These are phyloP conservation scores for Lottia gigantea DNA, from an alignment of 2,888 invertebrate genomes.

Conservation along the genomic window DNA sequence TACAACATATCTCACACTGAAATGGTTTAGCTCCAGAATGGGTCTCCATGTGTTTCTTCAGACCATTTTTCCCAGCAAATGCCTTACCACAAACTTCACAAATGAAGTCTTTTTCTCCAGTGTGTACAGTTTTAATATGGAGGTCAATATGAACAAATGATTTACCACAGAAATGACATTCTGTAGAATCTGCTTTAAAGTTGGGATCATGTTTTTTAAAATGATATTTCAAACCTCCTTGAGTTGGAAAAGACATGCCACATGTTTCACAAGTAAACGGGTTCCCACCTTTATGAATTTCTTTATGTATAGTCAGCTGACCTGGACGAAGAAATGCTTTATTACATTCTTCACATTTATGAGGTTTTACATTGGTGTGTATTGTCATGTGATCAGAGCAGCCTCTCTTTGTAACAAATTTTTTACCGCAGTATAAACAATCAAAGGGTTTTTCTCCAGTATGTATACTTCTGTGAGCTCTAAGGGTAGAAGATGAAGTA, in stretches of 20 bases:
- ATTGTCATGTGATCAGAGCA: background rate
- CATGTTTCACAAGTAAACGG: background rate
- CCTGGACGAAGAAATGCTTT: background rate
- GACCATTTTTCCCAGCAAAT: background rate
- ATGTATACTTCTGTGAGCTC: background rate
- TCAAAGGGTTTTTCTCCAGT: background rate
- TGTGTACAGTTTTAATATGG: background rate
- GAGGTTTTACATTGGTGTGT: background rate
- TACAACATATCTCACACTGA: background rate
- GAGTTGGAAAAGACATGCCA: background rate
- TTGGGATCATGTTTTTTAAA: background rate
- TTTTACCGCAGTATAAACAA: background rate
- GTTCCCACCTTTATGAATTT: background rate
- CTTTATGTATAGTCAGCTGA: background rate
- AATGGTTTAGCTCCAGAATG: conserved; percentile 3
- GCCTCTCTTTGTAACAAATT: background rate
- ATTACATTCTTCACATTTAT: background rate
- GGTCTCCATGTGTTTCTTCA: background rate
- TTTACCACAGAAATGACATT: background rate
- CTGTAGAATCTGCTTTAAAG: background rate
- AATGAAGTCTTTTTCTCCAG: background rate
- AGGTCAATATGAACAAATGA: background rate
- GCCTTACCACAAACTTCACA: conserved; percentile 6
- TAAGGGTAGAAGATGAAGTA: background rate
- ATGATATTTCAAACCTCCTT: background rate